Evolutionary conservation across 2,888 invertebrate species (phyloP).

Genomic region (Troglohyphantes excavatus): DNA sequence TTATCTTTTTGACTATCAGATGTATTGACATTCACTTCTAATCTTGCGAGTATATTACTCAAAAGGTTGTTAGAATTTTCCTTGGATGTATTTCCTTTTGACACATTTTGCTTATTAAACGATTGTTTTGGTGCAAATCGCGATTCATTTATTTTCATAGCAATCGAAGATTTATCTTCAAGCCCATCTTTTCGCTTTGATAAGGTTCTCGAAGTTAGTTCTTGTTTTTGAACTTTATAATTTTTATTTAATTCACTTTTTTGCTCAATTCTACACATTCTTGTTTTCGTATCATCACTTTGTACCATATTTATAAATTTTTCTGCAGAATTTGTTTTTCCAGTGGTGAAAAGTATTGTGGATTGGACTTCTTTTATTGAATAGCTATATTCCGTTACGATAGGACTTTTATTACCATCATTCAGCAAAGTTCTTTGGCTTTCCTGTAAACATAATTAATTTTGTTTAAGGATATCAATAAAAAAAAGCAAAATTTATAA

Average conservation of each 20-base stretch:
- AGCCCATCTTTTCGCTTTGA: no score
- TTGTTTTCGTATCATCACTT: not conserved
- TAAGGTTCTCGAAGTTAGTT: not conserved
- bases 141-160: not conserved
- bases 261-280: not conserved
- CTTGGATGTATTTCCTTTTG: not conserved
- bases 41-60: not conserved
- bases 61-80: not conserved
- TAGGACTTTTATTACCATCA: not conserved
- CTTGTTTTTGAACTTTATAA: not conserved
- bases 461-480: no score
- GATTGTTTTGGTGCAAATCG: not conserved
- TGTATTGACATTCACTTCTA: not conserved
- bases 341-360: not conserved
- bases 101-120: not conserved
- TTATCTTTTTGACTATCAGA: not conserved
- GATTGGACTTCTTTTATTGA: slow-evolving; percentile 35
- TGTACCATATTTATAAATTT: not conserved
- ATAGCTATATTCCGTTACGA: slow-evolving; percentile 34
- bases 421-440: not conserved
- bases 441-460: slow-evolving; percentile 9
- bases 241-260: not conserved
- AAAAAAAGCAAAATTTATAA: no score
- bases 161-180: not conserved
- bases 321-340: not conserved